Conservation (phyloP, 2,888 invertebrate genomes). For the Dicycla oo region DNA sequence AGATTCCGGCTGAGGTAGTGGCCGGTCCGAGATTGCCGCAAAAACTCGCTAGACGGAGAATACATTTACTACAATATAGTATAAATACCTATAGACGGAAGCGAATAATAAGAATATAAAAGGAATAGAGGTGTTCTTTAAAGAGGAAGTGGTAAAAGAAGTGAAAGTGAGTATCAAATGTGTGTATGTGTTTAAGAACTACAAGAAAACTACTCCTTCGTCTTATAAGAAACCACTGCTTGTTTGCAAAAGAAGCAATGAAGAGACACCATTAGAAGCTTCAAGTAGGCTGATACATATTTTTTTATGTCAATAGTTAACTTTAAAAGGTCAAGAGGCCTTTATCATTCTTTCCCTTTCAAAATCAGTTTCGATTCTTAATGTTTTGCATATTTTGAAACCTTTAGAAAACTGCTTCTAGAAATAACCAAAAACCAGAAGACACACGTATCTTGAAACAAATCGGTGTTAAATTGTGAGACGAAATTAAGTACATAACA, state of each 20-base stretch:
- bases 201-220: background rate
- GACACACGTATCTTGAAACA: background rate
- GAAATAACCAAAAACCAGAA: background rate
- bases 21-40: conserved; percentile 54
- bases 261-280: background rate
- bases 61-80: conserved; percentile 41
- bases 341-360: background rate
- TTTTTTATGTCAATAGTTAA: no score
- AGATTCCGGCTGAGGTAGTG: conserved; percentile 65
- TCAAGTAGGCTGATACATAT: background rate
- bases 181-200: background rate
- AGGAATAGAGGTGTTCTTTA: conserved; percentile 1
- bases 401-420: background rate
- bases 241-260: background rate
- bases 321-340: background rate
- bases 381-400: background rate
- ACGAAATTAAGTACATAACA: conserved; percentile 22
- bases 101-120: conserved; percentile 6
- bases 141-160: background rate
- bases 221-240: background rate
- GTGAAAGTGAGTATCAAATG: background rate
- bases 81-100: conserved; percentile 9
- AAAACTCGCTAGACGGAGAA: conserved; percentile 58
- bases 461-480: conserved; percentile 30
- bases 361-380: background rate